Evolutionary conservation across 2,113 vertebrate genomes (phyloP), one percentile per base, ranked within the genome.

Genomic region (Picathartes gymnocephalus): DNA sequence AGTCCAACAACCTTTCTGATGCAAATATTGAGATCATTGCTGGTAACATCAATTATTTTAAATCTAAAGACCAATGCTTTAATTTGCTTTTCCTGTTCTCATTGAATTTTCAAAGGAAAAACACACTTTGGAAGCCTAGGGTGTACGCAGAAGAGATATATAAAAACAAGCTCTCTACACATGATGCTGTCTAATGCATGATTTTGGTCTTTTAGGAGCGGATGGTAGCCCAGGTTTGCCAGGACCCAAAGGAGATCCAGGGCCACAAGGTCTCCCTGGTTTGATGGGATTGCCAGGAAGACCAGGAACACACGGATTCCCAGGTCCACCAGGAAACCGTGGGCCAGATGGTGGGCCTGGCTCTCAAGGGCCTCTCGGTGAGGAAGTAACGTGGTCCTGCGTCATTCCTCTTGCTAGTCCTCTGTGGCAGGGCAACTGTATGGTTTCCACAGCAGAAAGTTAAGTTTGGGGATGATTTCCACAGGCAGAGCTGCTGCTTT

Each of bases 181-280:
- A 53, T 72, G 50, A 15, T 50, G n/a, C 19, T 50, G 11, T 68
- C 71, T 94, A 92, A 88, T 62, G 42, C 42, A 27, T 68, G 17
- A n/a, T 48, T 92, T 37, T 72, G 73, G 27, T 96, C 68, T 88
- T 77, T 48, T 90, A 96, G 99, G 99, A 89, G 97, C 95, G 64
- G 72, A 57, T 10, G 99, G 99, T 40, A 98, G 97, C 97, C 98
- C 99, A 15, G 99, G 99, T 20, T 98, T 98, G 90, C 98, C 98
- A 13, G 99, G 99, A 54, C 6, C 81, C 27, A 99, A 98, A 97
- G 99, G 99, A 18, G 94, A 97, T 25, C 96, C 93, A 30, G 99
- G 99, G 22, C 83, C 72, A 5, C 82, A 82, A 15, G 99, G 99
- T 53, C 91, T 90, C 28, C 98, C 91, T 2, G 98, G 98, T 58